A percentile compares a stretch with the other conserved stretches of the same genome.
phyloP scores from a whole-genome alignment of 2,888 invertebrate genomes.

The Cryptocephalus primarius region DNA sequence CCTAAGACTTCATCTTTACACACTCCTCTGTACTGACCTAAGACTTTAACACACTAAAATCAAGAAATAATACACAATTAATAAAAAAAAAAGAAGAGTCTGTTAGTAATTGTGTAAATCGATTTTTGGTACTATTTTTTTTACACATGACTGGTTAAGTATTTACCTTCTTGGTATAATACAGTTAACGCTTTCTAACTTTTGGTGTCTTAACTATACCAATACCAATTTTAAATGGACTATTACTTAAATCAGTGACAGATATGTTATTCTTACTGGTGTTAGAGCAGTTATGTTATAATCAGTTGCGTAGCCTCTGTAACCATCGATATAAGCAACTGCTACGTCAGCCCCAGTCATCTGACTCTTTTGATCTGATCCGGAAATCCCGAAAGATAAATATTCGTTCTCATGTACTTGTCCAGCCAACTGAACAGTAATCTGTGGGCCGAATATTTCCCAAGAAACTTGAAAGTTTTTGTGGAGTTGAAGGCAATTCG shows the following conservation, averaged over 20 bases:
- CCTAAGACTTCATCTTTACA: conserved; percentile 77
- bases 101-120: neutral
- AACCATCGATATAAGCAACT: conserved; percentile 61
- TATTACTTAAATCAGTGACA: too few relatives aligned
- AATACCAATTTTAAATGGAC: neutral
- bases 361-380: conserved; percentile 53
- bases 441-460: conserved; percentile 83
- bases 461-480: conserved; percentile 74
- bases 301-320: conserved; percentile 65
- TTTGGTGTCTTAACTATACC: neutral
- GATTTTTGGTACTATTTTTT: neutral
- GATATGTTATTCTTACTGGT: conserved; percentile 46
- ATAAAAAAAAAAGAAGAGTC: neutral
- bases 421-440: conserved; percentile 75
- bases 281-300: conserved; percentile 77
- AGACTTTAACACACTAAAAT: conserved; percentile 66
- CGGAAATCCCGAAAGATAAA: conserved; percentile 83
- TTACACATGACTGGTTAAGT: neutral
- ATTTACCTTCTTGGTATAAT: neutral
- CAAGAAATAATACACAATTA: conserved; percentile 13
- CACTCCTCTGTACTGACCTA: conserved; percentile 78
- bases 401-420: conserved; percentile 68
- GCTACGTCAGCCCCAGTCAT: conserved; percentile 83
- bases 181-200: neutral
- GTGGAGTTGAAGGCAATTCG: conserved; percentile 79